Base-by-base conservation (phyloP, 2,113 vertebrate genomes). In the Fulmarus glacialis region DNA sequence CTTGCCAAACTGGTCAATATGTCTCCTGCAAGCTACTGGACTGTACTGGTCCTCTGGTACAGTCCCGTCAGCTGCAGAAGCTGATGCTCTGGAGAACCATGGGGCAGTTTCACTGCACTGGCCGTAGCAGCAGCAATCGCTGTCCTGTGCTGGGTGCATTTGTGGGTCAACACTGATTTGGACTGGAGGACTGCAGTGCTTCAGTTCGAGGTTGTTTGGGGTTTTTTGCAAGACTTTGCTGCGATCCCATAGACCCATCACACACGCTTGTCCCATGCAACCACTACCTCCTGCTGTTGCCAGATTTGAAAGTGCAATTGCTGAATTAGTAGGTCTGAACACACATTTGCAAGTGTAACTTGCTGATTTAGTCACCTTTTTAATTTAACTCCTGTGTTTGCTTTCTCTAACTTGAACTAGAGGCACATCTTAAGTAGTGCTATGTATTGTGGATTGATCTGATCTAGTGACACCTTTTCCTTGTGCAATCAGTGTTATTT, bases 261-360 rank as follows among this genome's bases (percentile, higher is more conserved):
- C 21, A 6, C 19, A 2, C 2, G 0, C 9, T 20, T 17, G 12
- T 32, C 19, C 59, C 32, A 1, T 0, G 23, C 16, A 29, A 3
- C 5, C 6, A 1, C 15, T 8, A 3, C 40, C 26, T 43, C 58
- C 26, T 6, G 13, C 24, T 20, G 23, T 11, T 36, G n/a, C 9
- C 48, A 11, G 58, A 5, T 64, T 23, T 55, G 67, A 18, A 53
- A n/a, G 36, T 7, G 42, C 5, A 34, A 7, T 40, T 34, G 21
- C n/a, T 16, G 60, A 20, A 7, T 11, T 30, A 77, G 30, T 32
- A 36, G 30, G 12, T 48, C 48, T 34, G 60, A 56, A 4, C 1
- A 3, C 5, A 21, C 18, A 0, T 56, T 36, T 78, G 40, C 14
- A 9, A 17, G 18, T 9, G 20, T 8, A 12, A n/a, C 70, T 89